Percentiles rank a stretch among this genome's conserved stretches.
Evolutionary conservation across 2,888 invertebrate species (phyloP).

Genomic region (Drosophila birchii): DNA sequence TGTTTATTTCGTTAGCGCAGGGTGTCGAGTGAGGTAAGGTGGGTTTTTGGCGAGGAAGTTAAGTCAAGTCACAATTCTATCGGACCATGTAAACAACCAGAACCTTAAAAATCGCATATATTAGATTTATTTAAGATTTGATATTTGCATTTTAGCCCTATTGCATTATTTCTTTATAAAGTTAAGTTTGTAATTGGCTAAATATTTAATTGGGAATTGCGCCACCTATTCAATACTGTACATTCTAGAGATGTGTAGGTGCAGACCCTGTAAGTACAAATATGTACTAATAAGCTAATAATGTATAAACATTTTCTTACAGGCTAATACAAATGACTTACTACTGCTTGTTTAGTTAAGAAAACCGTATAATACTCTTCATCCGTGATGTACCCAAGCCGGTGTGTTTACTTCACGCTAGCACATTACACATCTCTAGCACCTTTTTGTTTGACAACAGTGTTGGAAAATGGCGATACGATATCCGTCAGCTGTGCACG

Average conservation of each 20-base stretch:
- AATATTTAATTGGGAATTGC: neutral
- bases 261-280: neutral
- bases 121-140: too few species aligned
- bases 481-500: conserved; percentile 17
- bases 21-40: conserved; percentile 6
- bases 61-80: neutral
- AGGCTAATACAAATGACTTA: neutral
- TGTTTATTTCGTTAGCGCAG: conserved; percentile 32
- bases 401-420: neutral
- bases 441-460: neutral
- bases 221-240: conserved; percentile 9
- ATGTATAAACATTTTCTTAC: rapidly evolving
- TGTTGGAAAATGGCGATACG: conserved; percentile 10
- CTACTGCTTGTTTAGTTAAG: rapidly evolving
- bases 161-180: neutral
- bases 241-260: conserved; percentile 4
- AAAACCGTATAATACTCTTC: neutral
- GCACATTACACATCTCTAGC: conserved; percentile 2
- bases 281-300: neutral
- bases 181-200: neutral
- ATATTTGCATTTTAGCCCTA: neutral
- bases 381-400: neutral
- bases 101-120: neutral
- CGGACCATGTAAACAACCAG: too few species aligned
- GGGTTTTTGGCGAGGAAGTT: neutral